Evolutionary conservation across 2,113 vertebrate genomes (phyloP).

Genomic region (Gallinago jamesoni): DNA sequence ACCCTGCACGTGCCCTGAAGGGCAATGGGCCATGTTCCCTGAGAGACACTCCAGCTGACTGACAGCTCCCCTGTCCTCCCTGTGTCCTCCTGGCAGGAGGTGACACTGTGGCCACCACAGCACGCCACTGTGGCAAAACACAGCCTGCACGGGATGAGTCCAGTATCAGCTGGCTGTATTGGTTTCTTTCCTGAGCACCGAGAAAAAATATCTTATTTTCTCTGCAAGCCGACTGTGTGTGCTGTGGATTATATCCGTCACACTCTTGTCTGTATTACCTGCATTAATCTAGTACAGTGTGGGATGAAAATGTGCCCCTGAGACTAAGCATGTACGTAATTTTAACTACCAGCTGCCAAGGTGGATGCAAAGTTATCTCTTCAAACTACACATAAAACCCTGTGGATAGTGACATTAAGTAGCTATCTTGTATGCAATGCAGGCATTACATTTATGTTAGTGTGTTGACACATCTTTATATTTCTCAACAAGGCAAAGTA

Average conservation of each 20-base stretch:
- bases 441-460: constrained; percentile 16
- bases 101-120: background rate
- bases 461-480: constrained; percentile 17
- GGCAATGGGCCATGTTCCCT: rapidly evolving
- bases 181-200: background rate
- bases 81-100: background rate
- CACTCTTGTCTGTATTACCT: constrained; percentile 31
- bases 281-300: constrained; percentile 35
- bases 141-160: background rate
- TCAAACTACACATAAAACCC: background rate
- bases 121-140: background rate
- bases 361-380: background rate
- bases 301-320: constrained; percentile 33
- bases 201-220: background rate
- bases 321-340: constrained; percentile 18
- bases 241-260: constrained; percentile 11
- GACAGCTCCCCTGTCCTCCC: background rate
- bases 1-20: rapidly evolving
- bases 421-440: constrained; percentile 1
- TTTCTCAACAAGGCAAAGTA: constrained; percentile 57
- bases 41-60: background rate
- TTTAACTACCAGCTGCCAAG: constrained; percentile 48
- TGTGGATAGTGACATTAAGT: constrained; percentile 38
- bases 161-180: background rate
- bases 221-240: background rate